Evolutionary conservation across 2,113 vertebrate species (phyloP).

Genomic region (Echinops telfairi): DNA sequence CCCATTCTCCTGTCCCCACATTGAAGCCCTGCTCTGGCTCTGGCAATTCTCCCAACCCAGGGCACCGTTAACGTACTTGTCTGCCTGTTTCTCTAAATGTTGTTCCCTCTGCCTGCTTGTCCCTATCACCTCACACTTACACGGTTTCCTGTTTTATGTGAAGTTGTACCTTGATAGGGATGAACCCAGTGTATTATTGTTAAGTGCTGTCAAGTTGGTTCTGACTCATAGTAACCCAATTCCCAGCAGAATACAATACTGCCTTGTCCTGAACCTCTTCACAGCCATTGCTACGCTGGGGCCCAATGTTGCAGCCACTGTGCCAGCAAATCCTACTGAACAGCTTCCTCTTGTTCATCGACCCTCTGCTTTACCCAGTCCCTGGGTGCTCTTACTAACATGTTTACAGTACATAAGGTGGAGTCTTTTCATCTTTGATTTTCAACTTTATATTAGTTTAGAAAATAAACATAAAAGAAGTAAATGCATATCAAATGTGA

Average conservation of each 20-base stretch:
- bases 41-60: background rate
- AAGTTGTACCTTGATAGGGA: background rate
- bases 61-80: background rate
- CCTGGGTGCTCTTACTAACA: background rate
- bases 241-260: background rate
- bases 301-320: background rate
- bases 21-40: background rate
- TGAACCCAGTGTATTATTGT: background rate
- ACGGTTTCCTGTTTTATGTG: background rate
- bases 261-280: too few species aligned
- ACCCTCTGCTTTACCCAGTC: background rate
- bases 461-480: too few species aligned
- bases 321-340: background rate
- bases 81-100: background rate
- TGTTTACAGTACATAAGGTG: too few species aligned
- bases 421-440: too few species aligned
- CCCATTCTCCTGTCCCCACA: background rate
- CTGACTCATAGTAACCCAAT: background rate
- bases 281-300: background rate
- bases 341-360: background rate
- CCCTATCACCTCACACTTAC: background rate
- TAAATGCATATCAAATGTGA: too few species aligned
- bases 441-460: too few species aligned
- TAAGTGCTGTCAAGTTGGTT: background rate
- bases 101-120: background rate